Conservation (phyloP, 2,888 invertebrate genomes). For the Idaea biselata region DNA sequence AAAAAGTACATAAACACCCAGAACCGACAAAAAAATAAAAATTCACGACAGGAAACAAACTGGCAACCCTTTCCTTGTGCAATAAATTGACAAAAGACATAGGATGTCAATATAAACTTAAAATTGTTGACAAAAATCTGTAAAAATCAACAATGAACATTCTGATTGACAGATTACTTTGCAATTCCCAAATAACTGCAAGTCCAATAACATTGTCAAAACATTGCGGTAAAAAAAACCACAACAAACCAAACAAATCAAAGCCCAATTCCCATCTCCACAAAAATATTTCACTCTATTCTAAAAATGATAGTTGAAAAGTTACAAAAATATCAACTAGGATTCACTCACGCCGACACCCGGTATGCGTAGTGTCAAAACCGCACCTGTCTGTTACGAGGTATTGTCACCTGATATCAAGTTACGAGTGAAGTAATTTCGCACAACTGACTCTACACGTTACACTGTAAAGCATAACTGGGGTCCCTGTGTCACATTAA, state of each 20-base stretch:
- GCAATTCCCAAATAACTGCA: background rate
- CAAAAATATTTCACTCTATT: background rate
- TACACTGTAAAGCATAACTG: conserved; percentile 51
- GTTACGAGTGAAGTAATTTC: conserved; percentile 40
- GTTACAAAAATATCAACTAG: background rate
- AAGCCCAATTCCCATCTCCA: background rate
- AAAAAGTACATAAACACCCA: no score
- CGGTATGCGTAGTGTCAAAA: conserved; percentile 33
- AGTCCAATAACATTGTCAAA: background rate
- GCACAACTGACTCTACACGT: conserved; percentile 42
- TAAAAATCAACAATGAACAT: background rate
- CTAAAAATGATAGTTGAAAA: conserved; percentile 1
- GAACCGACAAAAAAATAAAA: background rate
- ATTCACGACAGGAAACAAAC: no score
- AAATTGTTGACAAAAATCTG: background rate
- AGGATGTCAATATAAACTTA: no score
- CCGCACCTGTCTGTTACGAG: conserved; percentile 34
- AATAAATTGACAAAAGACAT: no score
- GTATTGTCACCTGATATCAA: conserved; percentile 37
- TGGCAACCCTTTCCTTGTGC: no score
- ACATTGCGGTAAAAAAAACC: background rate
- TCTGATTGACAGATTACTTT: background rate
- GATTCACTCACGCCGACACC: conserved; percentile 11
- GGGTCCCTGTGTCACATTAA: conserved; percentile 57
- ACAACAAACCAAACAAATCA: background rate